Evolutionary conservation across 1,140 invertebrate species (phyloP).

Genomic region (Mycetomoellerius zeteki): DNA sequence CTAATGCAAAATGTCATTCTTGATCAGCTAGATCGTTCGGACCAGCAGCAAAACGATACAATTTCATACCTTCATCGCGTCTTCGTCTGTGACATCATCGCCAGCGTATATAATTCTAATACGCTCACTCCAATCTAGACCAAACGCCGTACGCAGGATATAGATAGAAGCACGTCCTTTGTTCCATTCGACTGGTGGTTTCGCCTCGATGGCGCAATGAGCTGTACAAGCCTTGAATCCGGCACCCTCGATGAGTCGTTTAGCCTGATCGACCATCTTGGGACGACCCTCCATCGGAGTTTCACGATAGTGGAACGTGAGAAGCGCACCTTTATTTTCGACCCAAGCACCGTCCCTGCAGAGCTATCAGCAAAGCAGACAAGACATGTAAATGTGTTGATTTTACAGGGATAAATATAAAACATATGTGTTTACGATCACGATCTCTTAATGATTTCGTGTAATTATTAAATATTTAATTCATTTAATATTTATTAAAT

Average conservation of each 20-base stretch:
- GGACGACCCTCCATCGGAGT: conserved; percentile 90
- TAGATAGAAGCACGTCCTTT: conserved; percentile 96
- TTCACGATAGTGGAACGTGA: conserved; percentile 96
- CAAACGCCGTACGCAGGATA: conserved; percentile 95
- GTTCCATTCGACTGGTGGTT: conserved; percentile 96
- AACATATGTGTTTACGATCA: neutral
- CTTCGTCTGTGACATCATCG: conserved; percentile 96
- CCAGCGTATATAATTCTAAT: conserved; percentile 96
- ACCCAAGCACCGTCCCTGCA: conserved; percentile 96
- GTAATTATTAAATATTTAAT: neutral
- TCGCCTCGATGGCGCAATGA: conserved; percentile 95
- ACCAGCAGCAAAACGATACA: neutral
- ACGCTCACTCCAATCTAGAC: conserved; percentile 96
- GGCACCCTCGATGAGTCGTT: conserved; percentile 90
- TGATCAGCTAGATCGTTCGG: neutral
- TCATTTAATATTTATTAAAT: conserved; percentile 18
- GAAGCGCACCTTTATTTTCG: conserved; percentile 95
- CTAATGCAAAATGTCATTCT: neutral
- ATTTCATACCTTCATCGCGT: conserved; percentile 93
- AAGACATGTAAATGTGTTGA: neutral
- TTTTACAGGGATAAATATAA: neutral
- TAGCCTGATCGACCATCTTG: conserved; percentile 90
- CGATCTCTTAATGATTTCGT: neutral
- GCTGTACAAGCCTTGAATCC: conserved; percentile 93
- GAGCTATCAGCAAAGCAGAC: conserved; percentile 83